phyloP scores from a whole-genome alignment of 2,797 vertebrate genomes.

The Scyliorhinus canicula region DNA sequence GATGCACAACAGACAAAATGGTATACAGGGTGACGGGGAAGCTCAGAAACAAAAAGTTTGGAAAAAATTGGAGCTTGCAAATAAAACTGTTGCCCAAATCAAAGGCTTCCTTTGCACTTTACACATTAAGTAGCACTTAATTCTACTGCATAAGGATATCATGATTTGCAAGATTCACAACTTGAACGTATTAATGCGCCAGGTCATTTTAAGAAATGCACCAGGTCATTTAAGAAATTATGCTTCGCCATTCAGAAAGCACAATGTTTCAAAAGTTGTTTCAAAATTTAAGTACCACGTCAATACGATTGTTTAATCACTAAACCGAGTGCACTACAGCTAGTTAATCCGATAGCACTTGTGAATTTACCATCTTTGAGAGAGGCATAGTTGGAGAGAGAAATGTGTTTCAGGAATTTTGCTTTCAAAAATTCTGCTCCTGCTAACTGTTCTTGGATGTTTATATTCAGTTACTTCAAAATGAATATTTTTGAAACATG shows the following conservation, averaged over 20 bases:
- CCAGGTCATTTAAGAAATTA: background rate
- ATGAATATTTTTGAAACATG: background rate
- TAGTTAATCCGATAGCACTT: too few species aligned
- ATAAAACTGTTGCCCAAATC: background rate
- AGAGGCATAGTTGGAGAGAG: background rate
- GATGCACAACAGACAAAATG: constrained; percentile 38
- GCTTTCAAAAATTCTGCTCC: background rate
- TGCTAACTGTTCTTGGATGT: background rate
- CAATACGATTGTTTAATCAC: background rate
- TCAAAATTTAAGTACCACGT: background rate
- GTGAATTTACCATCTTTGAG: background rate
- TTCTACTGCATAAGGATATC: background rate
- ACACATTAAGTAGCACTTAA: too few species aligned
- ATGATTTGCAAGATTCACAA: background rate
- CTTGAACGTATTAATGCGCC: background rate
- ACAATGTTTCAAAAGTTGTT: background rate
- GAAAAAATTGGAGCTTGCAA: background rate
- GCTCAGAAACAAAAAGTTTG: background rate
- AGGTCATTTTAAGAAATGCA: background rate
- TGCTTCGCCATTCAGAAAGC: background rate
- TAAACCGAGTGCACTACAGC: background rate
- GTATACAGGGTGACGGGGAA: background rate
- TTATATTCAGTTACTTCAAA: background rate
- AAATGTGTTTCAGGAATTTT: background rate
- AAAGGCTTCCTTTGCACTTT: background rate